These are phyloP conservation scores for Caradrina clavipalpis DNA, from an alignment of 2,888 invertebrate species.

Conservation along the genomic window DNA sequence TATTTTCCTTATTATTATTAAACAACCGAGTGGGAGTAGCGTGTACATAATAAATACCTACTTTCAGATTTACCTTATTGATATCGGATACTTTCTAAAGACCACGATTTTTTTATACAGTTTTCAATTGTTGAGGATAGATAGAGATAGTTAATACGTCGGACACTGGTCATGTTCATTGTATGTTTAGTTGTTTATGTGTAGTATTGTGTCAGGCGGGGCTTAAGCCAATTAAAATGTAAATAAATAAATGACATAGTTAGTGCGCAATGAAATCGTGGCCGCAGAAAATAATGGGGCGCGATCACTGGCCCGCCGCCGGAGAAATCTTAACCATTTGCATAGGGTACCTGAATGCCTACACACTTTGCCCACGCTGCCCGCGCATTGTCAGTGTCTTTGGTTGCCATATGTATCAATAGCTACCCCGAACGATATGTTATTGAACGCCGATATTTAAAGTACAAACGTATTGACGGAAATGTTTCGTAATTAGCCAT, in stretches of 20 bases:
- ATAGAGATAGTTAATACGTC: constrained; percentile 4
- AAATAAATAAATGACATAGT: constrained; percentile 71
- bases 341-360: constrained; percentile 76
- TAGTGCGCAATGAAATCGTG: constrained; percentile 76
- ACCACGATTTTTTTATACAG: neutral
- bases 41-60: constrained; percentile 25
- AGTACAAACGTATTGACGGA: constrained; percentile 46
- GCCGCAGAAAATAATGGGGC: constrained; percentile 74
- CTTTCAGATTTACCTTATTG: constrained; percentile 38
- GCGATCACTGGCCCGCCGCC: constrained; percentile 65
- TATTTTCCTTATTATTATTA: constrained; percentile 67
- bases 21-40: constrained; percentile 44
- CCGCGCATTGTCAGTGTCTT: constrained; percentile 72
- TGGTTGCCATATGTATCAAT: constrained; percentile 60
- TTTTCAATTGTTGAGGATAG: constrained; percentile 10
- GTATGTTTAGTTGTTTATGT: neutral
- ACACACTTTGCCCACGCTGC: constrained; percentile 74
- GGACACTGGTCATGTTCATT: neutral
- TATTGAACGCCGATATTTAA: constrained; percentile 66
- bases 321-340: constrained; percentile 80
- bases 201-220: constrained; percentile 7
- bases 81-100: constrained; percentile 46
- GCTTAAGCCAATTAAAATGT: constrained; percentile 79
- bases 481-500: constrained; percentile 45
- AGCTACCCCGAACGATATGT: constrained; percentile 66